Conservation (phyloP, 2,888 invertebrate species). For the Metacarcinus magister region DNA sequence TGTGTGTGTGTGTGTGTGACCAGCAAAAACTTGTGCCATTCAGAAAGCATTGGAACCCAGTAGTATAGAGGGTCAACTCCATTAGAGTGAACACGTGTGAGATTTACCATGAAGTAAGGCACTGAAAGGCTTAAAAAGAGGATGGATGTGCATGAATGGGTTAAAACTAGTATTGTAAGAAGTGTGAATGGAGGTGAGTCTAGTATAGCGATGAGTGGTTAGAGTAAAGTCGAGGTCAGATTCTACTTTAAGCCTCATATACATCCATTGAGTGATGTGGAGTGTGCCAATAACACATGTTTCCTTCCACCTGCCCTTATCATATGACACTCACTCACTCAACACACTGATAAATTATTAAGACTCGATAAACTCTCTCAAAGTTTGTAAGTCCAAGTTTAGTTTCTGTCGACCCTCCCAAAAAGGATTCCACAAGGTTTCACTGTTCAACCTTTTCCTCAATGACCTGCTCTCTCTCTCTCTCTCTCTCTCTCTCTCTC, state of each 20-base stretch:
- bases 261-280: background rate
- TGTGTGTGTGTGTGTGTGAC: background rate
- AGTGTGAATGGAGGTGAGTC: background rate
- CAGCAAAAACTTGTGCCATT: conserved; percentile 12
- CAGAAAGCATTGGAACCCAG: background rate
- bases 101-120: background rate
- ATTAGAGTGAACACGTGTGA: background rate
- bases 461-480: conserved; percentile 3
- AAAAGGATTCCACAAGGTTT: background rate
- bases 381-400: background rate
- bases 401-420: background rate
- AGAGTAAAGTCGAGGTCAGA: background rate
- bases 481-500: conserved; percentile 26
- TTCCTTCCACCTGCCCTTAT: background rate
- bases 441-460: conserved; percentile 26
- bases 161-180: background rate
- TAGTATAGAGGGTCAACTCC: background rate
- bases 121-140: background rate
- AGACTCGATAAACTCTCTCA: background rate
- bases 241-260: background rate
- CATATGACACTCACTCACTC: background rate
- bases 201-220: background rate
- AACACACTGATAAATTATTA: background rate
- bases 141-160: background rate
- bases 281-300: background rate